Base-by-base conservation (phyloP, 2,797 vertebrate species). In the Phalloptychus januarius region DNA sequence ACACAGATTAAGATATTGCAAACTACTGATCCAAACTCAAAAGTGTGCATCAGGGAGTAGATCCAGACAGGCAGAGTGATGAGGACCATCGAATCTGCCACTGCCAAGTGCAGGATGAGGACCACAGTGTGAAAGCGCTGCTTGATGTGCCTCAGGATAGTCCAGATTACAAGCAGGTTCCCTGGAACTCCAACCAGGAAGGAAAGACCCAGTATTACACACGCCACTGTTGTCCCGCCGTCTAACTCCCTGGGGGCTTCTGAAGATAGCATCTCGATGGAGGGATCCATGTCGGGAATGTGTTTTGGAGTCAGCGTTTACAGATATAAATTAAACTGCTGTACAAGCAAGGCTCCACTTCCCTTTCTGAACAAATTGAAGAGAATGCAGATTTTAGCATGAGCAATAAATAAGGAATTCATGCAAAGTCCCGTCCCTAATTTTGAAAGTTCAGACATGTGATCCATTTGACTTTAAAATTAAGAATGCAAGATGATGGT, bases 31-130 rank as follows among this genome's bases (percentile, higher is more conserved):
- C 95, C 94, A 67, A 96, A 96, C 83, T 94, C 72, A 96, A 96
- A 97, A 1, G 89, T 87, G 67, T 72, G 44, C 0, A 78, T 90
- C 42, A 97, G 87, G 4, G 96, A 95, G 78, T 96, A 96, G 86
- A 97, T 96, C 96, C 96, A 97, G 3, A 96, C 1, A 2, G 96
- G 96, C 81, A 97, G 88, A 20, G 96, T 96, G 79, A 96, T 83
- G 78, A 97, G 92, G 7, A 95, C 94, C 80, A 96, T 89, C 80
- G 96, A 85, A 85, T 97, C 96, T 3, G 96, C 94, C 36, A 88
- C 76, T 38, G 96, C 96, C 83, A 97, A 82, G 75, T 96, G 95
- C 44, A 96, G 88, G 85, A 97, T 96, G 69, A 97, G 93, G 78
- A 94, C 50, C 31, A 96, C 92, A 0, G 95, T 96, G 77, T 95